Evolutionary conservation across 2,888 invertebrate genomes (phyloP), one percentile per base, ranked within the genome.

Genomic region (Andrena camellia): DNA sequence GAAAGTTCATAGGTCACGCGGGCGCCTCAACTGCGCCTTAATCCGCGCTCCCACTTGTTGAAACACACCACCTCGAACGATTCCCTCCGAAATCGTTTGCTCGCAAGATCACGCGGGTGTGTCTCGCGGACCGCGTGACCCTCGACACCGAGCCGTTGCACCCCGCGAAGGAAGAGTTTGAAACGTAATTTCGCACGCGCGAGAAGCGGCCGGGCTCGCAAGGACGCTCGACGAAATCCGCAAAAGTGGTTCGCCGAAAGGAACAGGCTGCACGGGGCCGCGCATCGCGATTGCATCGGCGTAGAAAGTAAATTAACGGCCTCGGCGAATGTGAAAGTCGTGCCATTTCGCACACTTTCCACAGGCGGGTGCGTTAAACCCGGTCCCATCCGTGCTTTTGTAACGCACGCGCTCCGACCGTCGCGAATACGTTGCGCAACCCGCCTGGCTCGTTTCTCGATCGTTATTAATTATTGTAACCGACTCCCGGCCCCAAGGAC

Each of bases 241-340:
- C 26, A 10, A 57, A 57, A 57, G 57, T 57, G 57, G 57, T 26
- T 26, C 57, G 13, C 57, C 26, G 35, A 57, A 42, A 26, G 69
- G 26, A 59, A 29, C 64, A 6, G 7, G 48, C 35, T 2, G 17
- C 26, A 6, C 35, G n/a, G 52, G 10, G 20, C 29, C 20, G 52
- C 13, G 20, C n/a, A 57, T 57, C 69, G 48, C 57, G 69, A 70
- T 70, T 74, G 76, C 76, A 76, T 71, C 69, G 63, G 5, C 63
- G 81, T 90, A 89, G 91, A 91, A 91, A 91, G 91, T 90, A 89
- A 90, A 90, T 88, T 88, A 85, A 74, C 81, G 74, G 77, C 72
- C 79, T 69, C 85, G 83, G 72, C 85, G 86, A 87, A 85, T 81
- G 90, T 90, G 90, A 90, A 90, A 90, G 90, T 87, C 83, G 83